Evolutionary conservation across 1,140 invertebrate species (phyloP).

Genomic region (Vollenhovia emeryi): DNA sequence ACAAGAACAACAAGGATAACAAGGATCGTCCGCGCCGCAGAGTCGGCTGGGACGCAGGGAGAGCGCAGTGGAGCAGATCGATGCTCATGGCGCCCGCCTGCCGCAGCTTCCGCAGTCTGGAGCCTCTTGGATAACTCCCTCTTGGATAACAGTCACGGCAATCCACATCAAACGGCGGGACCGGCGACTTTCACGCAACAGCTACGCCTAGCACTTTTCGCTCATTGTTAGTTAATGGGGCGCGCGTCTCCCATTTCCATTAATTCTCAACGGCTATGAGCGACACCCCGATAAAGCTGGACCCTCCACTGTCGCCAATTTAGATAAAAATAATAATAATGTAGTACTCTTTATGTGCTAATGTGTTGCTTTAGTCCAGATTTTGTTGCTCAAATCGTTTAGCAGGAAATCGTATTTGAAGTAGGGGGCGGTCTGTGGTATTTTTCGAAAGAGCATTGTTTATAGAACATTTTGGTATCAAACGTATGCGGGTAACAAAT

Average conservation of each 20-base stretch:
- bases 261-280: background rate
- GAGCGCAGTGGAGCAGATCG: constrained; percentile 78
- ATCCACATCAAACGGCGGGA: background rate
- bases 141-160: constrained; percentile 35
- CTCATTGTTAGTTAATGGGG: background rate
- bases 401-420: no score
- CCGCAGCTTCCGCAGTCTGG: constrained; percentile 81
- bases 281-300: no score
- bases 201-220: background rate
- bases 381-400: no score
- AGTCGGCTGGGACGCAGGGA: constrained; percentile 39
- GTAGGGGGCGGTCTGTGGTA: no score
- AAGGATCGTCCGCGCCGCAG: constrained; percentile 22
- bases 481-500: no score
- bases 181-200: background rate
- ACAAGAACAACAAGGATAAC: background rate
- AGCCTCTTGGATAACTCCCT: constrained; percentile 66
- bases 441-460: no score
- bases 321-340: no score
- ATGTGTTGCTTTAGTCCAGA: no score
- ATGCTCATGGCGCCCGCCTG: constrained; percentile 82
- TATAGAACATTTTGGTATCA: no score
- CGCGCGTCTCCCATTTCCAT: background rate
- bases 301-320: no score
- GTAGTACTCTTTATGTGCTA: no score